Base-by-base conservation (phyloP, 2,888 invertebrate genomes). In the Habrosyne pyritoides region DNA sequence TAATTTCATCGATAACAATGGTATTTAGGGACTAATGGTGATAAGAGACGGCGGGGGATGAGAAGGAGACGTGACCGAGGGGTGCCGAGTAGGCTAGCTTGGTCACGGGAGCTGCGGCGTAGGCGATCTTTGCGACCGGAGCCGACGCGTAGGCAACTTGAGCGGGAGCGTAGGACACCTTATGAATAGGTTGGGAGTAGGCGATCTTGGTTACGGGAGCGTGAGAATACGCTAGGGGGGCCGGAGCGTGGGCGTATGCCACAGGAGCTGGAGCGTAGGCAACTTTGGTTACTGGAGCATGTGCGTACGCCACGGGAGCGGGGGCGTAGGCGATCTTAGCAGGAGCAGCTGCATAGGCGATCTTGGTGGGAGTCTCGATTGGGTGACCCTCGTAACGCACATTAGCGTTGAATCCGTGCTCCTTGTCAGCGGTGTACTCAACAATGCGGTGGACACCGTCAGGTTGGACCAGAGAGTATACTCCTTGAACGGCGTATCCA, bases 391-490 rank as follows among this genome's bases (percentile, higher is more conserved):
- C 91, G 69, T 91, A 90, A 36, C 87, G 86, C 18, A 92, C 92
- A 57, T 79, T 69, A 30, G 93, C 92, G 78, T 89, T 91, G 83
- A 92, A 93, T 47, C 93, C 93, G 71, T 87, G 71, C 58, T 73
- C 83, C 53, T 83, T 81, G 73, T 91, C 91, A 21, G 91, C 75
- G 69, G 87, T 84, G 83, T 92, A 92, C 57, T 91, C 89, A 6
- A 92, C 92, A 60, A 91, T 84, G 62, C 92, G 87, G 68, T 77
- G 83, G 46, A 86, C 83, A 0, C 93, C 92, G 52, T 93, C 92
- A 59, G 91, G 91, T 59, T 93, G 92, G 42, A 93, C 78, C n/a
- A 93, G 83, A 4, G 92, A 90, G 83, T 93, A 92, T 26, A 84
- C 88, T 59, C 93, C 92, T 51, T 89, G 89, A 48, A 92, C 89